A percentile compares a stretch with the other conserved stretches of the same genome.
Evolutionary conservation across 2,797 vertebrate species (phyloP).

Genomic region (Uromys caudimaculatus): DNA sequence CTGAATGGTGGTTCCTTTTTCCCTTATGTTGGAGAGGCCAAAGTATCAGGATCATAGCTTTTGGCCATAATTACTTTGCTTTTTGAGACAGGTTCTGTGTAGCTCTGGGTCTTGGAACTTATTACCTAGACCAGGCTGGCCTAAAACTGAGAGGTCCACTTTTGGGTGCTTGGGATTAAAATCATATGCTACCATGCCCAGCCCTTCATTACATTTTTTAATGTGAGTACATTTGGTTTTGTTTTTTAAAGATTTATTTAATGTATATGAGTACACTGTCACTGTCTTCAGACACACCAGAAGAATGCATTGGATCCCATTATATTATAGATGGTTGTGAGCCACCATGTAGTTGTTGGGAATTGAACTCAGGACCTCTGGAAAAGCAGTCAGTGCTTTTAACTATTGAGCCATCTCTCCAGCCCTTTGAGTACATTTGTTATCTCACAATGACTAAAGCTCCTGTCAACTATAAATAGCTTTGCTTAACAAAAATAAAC

Average conservation of each 20-base stretch:
- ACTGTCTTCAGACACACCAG: no score
- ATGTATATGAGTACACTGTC: no score
- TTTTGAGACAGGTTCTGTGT: neutral
- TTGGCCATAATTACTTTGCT: neutral
- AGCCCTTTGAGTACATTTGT: neutral
- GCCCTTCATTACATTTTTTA: neutral
- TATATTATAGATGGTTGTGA: no score
- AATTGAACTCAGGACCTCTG: no score
- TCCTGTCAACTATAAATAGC: constrained; percentile 16
- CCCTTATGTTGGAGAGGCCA: neutral
- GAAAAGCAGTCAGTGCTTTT: no score
- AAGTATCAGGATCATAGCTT: neutral
- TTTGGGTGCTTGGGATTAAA: neutral
- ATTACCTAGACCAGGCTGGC: no score
- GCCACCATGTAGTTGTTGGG: no score
- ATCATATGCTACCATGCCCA: neutral
- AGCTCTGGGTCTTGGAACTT: neutral
- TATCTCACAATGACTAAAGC: neutral
- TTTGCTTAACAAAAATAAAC: constrained; percentile 21
- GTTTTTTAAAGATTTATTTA: no score
- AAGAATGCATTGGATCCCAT: no score
- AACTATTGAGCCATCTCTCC: no score
- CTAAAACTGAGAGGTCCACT: neutral
- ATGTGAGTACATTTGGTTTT: no score
- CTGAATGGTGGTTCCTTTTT: neutral